Evolutionary conservation across 2,797 vertebrate species (phyloP), one percentile per base, ranked within the genome.

Genomic region (Gorsachius magnificus): DNA sequence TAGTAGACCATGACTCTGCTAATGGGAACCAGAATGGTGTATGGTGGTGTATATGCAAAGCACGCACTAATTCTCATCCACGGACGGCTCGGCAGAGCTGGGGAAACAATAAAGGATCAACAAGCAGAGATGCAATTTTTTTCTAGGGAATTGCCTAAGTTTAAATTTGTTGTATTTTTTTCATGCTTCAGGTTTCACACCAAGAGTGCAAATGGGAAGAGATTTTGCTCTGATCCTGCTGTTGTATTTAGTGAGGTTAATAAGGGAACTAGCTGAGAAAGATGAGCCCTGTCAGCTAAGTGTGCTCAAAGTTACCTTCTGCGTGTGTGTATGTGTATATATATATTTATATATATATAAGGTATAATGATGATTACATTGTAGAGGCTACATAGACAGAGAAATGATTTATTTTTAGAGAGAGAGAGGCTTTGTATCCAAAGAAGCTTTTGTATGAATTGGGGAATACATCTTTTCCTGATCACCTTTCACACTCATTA

Each of bases 401-500:
- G 53, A 68, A 48, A 13, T 65, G 11, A 10, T 16, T 58, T 14
- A 3, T n/a, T n/a, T 57, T 38, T 38, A 11, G 38, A 38, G 36
- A 38, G 36, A 38, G 36, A 38, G 48, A 31, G 29, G 35, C 60
- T 87, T 81, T 95, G 25, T 53, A 71, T 61, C 45, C 48, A 43
- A 51, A 48, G 68, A 38, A 17, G 28, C 35, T 69, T 69, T 86
- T 50, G 16, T 58, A n/a, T 60, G 31, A 65, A 11, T 26, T 65
- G 51, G 25, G 56, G 51, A 65, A 71, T 51, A 57, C 1, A 0
- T 80, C 78, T 86, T 60, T 46, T 91, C 65, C 58, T 76, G 74
- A 68, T 89, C 46, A 68, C 36, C 69, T 65, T 90, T 83, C 41
- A 41, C 45, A 21, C 63, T 90, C 64, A 91, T 84, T 92, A 79